A percentile compares a stretch with the other conserved stretches of the same genome.
Conservation (phyloP, 30 jellyfish, hydroid and myxozoan genomes). For the Phacellophora camtschatica region DNA sequence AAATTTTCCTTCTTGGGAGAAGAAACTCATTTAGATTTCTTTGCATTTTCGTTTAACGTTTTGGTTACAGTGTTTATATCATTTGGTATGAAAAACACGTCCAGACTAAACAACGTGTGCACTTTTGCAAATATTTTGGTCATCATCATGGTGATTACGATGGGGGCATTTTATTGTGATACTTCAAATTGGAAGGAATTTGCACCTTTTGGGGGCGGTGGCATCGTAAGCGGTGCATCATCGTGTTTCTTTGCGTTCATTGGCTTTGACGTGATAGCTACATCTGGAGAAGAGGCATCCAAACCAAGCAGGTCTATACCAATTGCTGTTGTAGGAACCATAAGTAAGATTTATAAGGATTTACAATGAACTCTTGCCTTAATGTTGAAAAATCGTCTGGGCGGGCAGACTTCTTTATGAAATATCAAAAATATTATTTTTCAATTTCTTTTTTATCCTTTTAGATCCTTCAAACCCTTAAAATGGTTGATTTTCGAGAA, state of each 20-base stretch:
- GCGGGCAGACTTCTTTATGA: neutral
- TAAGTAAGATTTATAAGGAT: constrained; percentile 40
- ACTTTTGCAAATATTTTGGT: constrained; percentile 66
- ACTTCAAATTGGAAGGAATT: constrained; percentile 44
- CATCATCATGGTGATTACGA: constrained; percentile 74
- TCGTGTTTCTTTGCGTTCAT: constrained; percentile 87
- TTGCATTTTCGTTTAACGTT: constrained; percentile 46
- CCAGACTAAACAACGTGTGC: constrained; percentile 78
- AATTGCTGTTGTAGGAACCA: constrained; percentile 68
- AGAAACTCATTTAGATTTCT: constrained; percentile 53
- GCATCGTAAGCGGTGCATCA: constrained; percentile 87
- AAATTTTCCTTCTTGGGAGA: constrained; percentile 23
- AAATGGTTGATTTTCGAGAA: too few relatives aligned
- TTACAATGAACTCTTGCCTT: neutral
- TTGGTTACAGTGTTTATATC: constrained; percentile 54
- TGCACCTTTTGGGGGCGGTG: constrained; percentile 75
- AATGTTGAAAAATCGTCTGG: neutral
- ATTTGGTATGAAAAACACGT: constrained; percentile 70
- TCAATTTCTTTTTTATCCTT: too few relatives aligned
- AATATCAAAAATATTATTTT: too few relatives aligned
- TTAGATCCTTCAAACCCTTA: too few relatives aligned
- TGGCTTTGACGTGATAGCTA: constrained; percentile 87
- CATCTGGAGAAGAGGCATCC: constrained; percentile 84
- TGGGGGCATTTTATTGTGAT: constrained; percentile 83
- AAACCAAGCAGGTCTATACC: constrained; percentile 88